Evolutionary conservation across 2,888 invertebrate species (phyloP).

Genomic region (Camponotus fellah): DNA sequence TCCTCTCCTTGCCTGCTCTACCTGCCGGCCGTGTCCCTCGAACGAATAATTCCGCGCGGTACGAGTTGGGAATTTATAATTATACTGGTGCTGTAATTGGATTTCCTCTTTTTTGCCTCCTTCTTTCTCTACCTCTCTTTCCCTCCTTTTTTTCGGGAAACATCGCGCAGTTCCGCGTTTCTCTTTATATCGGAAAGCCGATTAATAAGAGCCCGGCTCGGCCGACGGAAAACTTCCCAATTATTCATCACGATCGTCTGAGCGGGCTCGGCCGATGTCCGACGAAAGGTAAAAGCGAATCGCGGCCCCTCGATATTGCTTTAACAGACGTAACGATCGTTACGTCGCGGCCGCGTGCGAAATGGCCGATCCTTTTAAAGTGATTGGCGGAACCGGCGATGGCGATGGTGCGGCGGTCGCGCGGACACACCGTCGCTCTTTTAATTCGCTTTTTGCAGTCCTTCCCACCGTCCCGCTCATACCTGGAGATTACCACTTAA

Average conservation of each 20-base stretch:
- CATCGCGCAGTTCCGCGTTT: conserved; percentile 39
- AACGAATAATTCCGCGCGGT: conserved; percentile 54
- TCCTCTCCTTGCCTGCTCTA: neutral
- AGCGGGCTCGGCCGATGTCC: conserved; percentile 51
- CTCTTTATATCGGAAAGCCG: conserved; percentile 35
- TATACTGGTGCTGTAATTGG: conserved; percentile 55
- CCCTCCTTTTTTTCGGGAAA: conserved; percentile 43
- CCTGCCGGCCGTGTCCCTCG: conserved; percentile 35
- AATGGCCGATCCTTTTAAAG: conserved; percentile 77
- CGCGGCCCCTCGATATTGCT: conserved; percentile 72
- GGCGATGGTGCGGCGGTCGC: conserved; percentile 59
- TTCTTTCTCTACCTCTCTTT: conserved; percentile 5
- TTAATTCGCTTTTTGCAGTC: conserved; percentile 77
- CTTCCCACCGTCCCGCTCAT: conserved; percentile 65
- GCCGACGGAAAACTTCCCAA: conserved; percentile 55
- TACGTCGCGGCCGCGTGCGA: conserved; percentile 65
- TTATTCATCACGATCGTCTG: conserved; percentile 66
- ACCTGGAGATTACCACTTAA: conserved; percentile 80
- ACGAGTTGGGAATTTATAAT: conserved; percentile 55
- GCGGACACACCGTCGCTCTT: conserved; percentile 63
- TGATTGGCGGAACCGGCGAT: conserved; percentile 75
- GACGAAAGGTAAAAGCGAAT: conserved; percentile 72
- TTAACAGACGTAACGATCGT: conserved; percentile 77
- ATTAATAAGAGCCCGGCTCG: conserved; percentile 54
- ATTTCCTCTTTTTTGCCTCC: conserved; percentile 26